Conservation (phyloP, 2,888 invertebrate genomes). For the Stenichneumon culpator region DNA sequence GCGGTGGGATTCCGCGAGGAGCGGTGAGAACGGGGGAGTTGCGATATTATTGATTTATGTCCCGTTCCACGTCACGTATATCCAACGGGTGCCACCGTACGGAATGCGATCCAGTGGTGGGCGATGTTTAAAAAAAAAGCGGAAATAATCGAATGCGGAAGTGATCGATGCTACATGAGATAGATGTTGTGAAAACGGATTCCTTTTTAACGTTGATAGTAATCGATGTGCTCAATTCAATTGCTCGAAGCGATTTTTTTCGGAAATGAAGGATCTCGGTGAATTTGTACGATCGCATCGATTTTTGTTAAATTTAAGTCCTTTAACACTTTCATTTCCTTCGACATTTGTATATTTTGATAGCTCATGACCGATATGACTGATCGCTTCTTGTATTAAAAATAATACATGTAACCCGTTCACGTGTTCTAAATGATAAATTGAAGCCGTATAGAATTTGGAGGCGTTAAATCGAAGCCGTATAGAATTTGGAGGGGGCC, state of each 20-base stretch:
- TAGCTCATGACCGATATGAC: too few relatives aligned
- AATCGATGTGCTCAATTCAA: neutral
- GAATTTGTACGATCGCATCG: too few relatives aligned
- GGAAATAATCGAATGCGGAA: constrained; percentile 26
- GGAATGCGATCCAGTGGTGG: constrained; percentile 77
- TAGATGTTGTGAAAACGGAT: neutral
- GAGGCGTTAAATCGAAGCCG: too few relatives aligned
- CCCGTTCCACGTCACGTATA: constrained; percentile 83
- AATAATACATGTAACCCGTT: neutral
- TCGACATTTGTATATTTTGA: neutral
- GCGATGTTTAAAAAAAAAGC: constrained; percentile 14
- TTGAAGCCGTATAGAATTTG: too few relatives aligned
- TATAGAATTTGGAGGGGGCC: too few relatives aligned
- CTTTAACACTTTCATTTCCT: neutral
- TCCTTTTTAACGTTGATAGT: neutral
- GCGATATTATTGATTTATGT: constrained; percentile 88
- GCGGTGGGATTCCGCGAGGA: constrained; percentile 79
- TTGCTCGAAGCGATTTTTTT: neutral
- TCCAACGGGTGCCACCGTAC: constrained; percentile 75
- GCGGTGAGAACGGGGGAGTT: constrained; percentile 81
- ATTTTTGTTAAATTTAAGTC: neutral
- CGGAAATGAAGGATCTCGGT: too few relatives aligned
- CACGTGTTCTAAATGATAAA: neutral
- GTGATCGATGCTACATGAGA: constrained; percentile 26
- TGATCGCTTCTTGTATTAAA: neutral